Evolutionary conservation across 92 coral and sea anemone genomes (phyloP), one percentile per base, ranked within the genome.

Genomic region (Porites rus): DNA sequence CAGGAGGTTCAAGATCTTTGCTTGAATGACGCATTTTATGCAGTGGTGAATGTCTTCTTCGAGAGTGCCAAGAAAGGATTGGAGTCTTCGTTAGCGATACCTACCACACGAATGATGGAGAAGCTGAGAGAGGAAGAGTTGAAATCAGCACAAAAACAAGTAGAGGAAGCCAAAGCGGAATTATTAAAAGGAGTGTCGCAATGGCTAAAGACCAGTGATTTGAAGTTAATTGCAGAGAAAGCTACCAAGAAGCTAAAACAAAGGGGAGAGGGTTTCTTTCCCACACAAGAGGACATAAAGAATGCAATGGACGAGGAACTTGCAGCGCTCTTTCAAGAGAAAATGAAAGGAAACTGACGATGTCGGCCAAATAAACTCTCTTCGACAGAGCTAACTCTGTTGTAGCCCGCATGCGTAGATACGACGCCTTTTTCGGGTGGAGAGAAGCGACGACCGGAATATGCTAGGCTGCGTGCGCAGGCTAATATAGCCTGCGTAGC

Each of bases 51-150:
- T 2, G 13, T 9, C 22, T 88, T 74, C 81, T 84, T 92, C 46
- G 51, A 65, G 9, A 54, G 76, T 59, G 65, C 77, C 75, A 65
- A 46, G 63, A 69, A 80, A 46, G 77, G 69, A 17, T 16, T 19
- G 13, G 92, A 88, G 8, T 63, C 82, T 21, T 79, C 90, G 8
- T 13, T 66, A 51, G 43, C 77, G 20, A 69, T 92, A 24, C 92
- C 94, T 1, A 2, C 28, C 22, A 78, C 94, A 69, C 69, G 22
- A 56, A 51, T n/a, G 22, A 68, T 92, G 92, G 62, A 84, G 22
- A 64, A 74, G 7, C 71, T 83, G 11, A 74, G 86, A 76, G 76
- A 82, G 7, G 54, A 51, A 5, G 85, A 91, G 62, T 72, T 31
- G 53, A 61, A 38, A 64, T 8, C 88, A 12, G 89, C 89, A 0